phyloP scores from a whole-genome alignment of 2,113 vertebrate species.

The Meleagris gallopavo region DNA sequence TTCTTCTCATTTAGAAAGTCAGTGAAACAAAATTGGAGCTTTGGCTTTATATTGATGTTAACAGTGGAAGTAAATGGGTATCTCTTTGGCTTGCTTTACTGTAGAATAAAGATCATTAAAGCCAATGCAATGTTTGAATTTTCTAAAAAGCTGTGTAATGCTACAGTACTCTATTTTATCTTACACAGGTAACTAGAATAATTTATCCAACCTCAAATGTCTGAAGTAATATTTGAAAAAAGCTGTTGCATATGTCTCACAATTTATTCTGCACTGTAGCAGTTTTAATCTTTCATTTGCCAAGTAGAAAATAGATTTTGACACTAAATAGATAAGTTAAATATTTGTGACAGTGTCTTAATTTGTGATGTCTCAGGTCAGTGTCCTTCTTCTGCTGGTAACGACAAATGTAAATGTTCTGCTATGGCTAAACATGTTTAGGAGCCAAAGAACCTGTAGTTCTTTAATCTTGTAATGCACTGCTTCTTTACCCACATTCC shows the following conservation, averaged over 20 bases:
- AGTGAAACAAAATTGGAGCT: background rate
- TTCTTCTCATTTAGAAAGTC: background rate
- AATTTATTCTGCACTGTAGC: slow-evolving; percentile 29
- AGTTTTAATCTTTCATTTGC: slow-evolving; percentile 31
- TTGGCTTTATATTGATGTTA: background rate
- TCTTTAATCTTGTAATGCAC: background rate
- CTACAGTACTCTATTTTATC: background rate
- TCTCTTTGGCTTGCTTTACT: background rate
- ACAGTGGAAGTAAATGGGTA: background rate
- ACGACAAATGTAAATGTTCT: slow-evolving; percentile 24
- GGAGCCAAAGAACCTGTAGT: background rate
- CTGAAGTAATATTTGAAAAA: slow-evolving; percentile 42
- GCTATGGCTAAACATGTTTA: background rate
- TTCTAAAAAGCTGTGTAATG: background rate
- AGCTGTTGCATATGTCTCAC: background rate
- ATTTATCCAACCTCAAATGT: slow-evolving; percentile 3
- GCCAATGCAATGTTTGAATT: background rate
- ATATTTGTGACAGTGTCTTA: slow-evolving; percentile 24
- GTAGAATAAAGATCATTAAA: background rate
- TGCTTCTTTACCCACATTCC: accelerated
- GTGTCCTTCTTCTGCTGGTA: background rate
- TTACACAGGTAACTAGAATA: background rate
- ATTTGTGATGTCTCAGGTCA: slow-evolving; percentile 31
- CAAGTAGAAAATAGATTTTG: slow-evolving; percentile 30
- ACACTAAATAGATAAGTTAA: slow-evolving; percentile 12